A percentile compares a stretch with the other conserved stretches of the same genome.
phyloP scores from a whole-genome alignment of 2,113 vertebrate species.

The Saguinus midas region DNA sequence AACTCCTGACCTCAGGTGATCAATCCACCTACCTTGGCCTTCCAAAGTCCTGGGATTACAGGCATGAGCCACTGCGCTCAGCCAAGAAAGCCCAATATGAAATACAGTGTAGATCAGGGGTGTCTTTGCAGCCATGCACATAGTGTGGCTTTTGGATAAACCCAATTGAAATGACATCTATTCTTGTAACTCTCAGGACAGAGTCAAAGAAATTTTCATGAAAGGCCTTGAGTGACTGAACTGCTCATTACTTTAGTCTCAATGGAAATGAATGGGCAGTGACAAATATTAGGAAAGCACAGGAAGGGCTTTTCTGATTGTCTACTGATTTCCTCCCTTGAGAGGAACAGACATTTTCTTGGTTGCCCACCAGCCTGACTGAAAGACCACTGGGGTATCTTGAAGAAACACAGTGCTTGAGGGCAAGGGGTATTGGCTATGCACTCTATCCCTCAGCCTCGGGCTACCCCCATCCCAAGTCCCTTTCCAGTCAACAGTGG shows the following conservation, averaged over 20 bases:
- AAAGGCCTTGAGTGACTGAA: constrained; percentile 22
- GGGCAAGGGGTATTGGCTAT: neutral
- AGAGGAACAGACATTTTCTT: neutral
- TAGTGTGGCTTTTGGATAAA: constrained; percentile 6
- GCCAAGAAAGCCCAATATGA: neutral
- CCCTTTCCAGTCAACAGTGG: neutral
- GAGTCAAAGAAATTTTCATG: neutral
- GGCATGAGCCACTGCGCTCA: no score
- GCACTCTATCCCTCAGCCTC: neutral
- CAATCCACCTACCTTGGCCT: no score
- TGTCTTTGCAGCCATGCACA: neutral
- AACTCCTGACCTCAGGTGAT: no score
- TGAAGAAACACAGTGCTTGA: neutral
- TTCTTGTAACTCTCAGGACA: neutral
- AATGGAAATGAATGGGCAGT: neutral
- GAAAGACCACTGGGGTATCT: neutral
- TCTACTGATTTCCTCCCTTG: neutral
- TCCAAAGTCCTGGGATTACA: no score
- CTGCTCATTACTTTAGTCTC: neutral
- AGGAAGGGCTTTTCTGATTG: neutral
- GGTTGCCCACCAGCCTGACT: neutral
- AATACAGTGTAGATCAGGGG: neutral
- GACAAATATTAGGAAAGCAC: neutral
- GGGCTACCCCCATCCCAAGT: neutral
- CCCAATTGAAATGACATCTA: neutral